Evolutionary conservation across 2,113 vertebrate species (phyloP).

Genomic region (Hydropotes inermis): DNA sequence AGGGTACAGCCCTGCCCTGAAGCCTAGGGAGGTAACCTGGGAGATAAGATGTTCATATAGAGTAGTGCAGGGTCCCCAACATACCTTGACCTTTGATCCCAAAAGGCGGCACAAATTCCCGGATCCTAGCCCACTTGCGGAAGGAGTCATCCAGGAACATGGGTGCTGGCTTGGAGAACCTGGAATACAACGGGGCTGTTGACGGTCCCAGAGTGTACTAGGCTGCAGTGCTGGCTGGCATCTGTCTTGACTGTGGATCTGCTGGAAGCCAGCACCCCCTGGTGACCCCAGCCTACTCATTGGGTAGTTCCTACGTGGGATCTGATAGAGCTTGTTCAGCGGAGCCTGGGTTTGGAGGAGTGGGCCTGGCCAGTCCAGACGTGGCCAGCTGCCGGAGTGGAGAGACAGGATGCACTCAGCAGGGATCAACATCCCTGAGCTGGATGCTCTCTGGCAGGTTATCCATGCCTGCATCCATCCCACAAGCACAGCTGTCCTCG

Average conservation of each 20-base stretch:
- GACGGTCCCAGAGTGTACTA: not conserved
- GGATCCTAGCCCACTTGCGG: constrained; percentile 86
- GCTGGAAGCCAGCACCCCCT: not conserved
- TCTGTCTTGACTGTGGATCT: not conserved
- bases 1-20: not conserved
- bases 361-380: not conserved
- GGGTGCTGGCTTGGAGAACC: constrained; percentile 88
- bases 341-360: not conserved
- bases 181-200: constrained; percentile 71
- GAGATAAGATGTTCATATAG: not conserved
- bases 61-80: constrained; percentile 34
- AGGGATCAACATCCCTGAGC: not conserved
- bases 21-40: not conserved
- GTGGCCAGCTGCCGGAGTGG: not conserved
- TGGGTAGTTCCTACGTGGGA: not conserved
- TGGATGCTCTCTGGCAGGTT: not conserved
- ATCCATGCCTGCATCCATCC: not conserved
- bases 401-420: not conserved
- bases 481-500: not conserved
- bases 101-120: constrained; percentile 88
- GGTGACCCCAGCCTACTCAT: not conserved
- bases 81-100: constrained; percentile 92
- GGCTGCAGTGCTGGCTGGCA: not conserved
- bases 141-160: constrained; percentile 90
- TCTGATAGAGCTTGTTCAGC: not conserved